phyloP scores from a whole-genome alignment of 1,140 invertebrate genomes.

The Pogonus chalceus region DNA sequence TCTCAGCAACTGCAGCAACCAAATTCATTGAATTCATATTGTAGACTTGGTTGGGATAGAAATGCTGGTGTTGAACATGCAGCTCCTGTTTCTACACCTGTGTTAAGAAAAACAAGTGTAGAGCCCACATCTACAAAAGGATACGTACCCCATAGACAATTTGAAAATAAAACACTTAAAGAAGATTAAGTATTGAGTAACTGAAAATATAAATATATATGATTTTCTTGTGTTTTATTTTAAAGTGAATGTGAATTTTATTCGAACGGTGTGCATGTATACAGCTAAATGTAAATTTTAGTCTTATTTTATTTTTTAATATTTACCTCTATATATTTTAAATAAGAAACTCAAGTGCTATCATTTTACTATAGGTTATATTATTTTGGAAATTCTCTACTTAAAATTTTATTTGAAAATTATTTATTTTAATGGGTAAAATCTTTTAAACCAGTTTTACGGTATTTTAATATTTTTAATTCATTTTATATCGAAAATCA shows the following conservation, averaged over 20 bases:
- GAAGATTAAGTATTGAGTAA: slow-evolving; percentile 12
- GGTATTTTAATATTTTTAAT: too few relatives aligned
- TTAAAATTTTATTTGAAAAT: slow-evolving; percentile 2
- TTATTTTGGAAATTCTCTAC: neutral
- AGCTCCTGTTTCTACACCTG: slow-evolving; percentile 9
- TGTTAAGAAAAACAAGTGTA: neutral
- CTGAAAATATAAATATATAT: too few relatives aligned
- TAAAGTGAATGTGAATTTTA: too few relatives aligned
- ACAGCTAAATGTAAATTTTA: too few relatives aligned
- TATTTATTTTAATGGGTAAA: neutral
- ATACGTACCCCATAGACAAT: slow-evolving; percentile 18
- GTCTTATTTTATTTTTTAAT: too few relatives aligned
- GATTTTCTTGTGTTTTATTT: too few relatives aligned
- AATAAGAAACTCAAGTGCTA: too few relatives aligned
- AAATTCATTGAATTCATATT: neutral
- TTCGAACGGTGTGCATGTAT: too few relatives aligned
- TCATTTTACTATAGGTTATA: neutral
- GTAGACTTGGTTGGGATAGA: neutral
- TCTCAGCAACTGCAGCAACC: too few relatives aligned
- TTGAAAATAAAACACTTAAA: slow-evolving; percentile 16
- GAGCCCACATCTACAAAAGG: slow-evolving; percentile 10
- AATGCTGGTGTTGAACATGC: neutral
- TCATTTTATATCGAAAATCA: too few relatives aligned
- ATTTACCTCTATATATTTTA: too few relatives aligned
- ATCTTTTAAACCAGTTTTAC: neutral